Conservation (phyloP, 1,140 invertebrate genomes). For the Galleria mellonella region DNA sequence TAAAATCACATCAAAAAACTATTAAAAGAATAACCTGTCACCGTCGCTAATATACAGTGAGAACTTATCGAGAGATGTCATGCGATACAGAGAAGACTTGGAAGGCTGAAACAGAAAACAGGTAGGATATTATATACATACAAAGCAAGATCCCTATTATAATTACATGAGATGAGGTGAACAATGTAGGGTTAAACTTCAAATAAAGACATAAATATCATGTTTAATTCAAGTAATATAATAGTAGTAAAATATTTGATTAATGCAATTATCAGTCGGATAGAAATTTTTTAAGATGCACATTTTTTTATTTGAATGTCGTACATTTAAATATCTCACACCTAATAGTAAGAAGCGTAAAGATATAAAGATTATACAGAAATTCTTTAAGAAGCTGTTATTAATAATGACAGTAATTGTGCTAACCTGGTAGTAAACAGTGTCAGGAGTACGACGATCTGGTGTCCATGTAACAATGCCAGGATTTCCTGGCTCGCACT, state of each 20-base stretch:
- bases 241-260: no score
- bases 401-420: constrained; percentile 10
- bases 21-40: constrained; percentile 19
- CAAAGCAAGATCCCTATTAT: neutral
- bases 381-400: neutral
- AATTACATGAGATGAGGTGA: no score
- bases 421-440: constrained; percentile 92
- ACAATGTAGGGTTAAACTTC: no score
- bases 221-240: no score
- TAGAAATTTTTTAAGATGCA: no score
- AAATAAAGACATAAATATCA: no score
- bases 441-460: constrained; percentile 89
- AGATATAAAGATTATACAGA: no score
- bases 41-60: constrained; percentile 24
- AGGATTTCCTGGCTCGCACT: constrained; percentile 89
- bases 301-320: no score
- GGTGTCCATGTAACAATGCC: constrained; percentile 92
- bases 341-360: no score
- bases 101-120: constrained; percentile 72
- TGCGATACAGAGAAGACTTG: constrained; percentile 61
- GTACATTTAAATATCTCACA: no score
- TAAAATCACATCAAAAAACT: constrained; percentile 1
- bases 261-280: no score
- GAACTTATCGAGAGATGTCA: constrained; percentile 41
- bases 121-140: constrained; percentile 58